Conservation (phyloP, 1,140 invertebrate species). For the Propsilocerus akamusi region DNA sequence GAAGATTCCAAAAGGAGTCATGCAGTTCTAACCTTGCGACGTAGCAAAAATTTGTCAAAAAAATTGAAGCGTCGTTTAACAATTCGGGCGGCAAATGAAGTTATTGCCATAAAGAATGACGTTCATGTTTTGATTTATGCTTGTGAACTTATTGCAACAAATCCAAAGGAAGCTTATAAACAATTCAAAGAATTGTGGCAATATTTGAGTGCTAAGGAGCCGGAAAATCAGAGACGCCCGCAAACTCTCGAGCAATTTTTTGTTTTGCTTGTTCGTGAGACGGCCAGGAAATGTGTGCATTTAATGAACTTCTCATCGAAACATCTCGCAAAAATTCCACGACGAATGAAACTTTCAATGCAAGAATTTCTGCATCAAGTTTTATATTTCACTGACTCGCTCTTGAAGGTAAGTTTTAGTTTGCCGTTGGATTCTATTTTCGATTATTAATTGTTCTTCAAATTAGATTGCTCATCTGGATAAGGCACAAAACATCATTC, state of each 20-base stretch:
- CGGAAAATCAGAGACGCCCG: constrained; percentile 62
- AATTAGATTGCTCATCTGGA: not conserved
- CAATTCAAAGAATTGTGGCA: constrained; percentile 51
- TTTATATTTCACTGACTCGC: constrained; percentile 16
- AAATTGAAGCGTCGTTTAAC: constrained; percentile 51
- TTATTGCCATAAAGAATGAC: constrained; percentile 54
- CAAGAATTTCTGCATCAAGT: constrained; percentile 19
- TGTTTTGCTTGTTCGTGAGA: constrained; percentile 50
- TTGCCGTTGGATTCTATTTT: not conserved
- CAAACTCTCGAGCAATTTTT: constrained; percentile 53
- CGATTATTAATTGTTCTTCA: not conserved
- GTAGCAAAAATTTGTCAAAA: constrained; percentile 47
- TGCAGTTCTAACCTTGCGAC: constrained; percentile 46
- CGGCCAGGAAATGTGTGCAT: constrained; percentile 52
- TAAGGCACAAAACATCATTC: not conserved
- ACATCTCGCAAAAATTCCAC: constrained; percentile 34
- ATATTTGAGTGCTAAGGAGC: constrained; percentile 50
- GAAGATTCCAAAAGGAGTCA: constrained; percentile 12
- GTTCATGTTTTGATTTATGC: constrained; percentile 55
- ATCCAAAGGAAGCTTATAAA: constrained; percentile 51
- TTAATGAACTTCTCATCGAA: constrained; percentile 44
- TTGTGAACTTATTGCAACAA: constrained; percentile 50
- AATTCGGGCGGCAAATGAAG: constrained; percentile 49
- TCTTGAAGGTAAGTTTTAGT: constrained; percentile 6
- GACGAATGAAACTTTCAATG: constrained; percentile 23